phyloP scores from a whole-genome alignment of 2,113 vertebrate genomes.

The Myrmecobius fasciatus region DNA sequence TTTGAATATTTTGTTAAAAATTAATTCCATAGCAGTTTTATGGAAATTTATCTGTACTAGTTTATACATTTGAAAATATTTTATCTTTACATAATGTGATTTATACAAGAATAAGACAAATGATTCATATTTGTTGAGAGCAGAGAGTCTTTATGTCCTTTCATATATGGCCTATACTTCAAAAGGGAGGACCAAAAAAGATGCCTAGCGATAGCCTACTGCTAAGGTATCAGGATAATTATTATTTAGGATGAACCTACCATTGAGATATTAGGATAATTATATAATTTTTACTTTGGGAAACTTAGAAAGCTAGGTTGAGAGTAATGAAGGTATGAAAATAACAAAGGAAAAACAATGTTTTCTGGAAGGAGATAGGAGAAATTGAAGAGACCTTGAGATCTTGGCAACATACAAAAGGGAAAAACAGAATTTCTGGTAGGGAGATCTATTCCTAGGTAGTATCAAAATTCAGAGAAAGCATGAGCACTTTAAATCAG shows the following conservation, averaged over 20 bases:
- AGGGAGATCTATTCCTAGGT: neutral
- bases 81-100: neutral
- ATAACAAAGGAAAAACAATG: neutral
- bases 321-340: neutral
- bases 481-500: neutral
- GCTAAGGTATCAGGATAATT: too few relatives aligned
- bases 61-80: neutral
- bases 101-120: neutral
- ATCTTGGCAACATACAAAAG: neutral
- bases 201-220: neutral
- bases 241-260: neutral
- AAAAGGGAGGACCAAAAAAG: neutral
- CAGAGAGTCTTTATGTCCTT: neutral
- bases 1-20: neutral
- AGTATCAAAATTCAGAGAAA: neutral
- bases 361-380: neutral
- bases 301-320: neutral
- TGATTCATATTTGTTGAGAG: neutral
- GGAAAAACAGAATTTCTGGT: neutral
- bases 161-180: neutral
- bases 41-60: neutral
- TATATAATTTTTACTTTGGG: too few relatives aligned
- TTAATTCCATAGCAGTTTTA: neutral
- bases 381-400: neutral
- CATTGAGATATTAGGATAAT: neutral